Base-by-base conservation (phyloP, 2,797 vertebrate genomes). In the Aselliscus stoliczkanus region DNA sequence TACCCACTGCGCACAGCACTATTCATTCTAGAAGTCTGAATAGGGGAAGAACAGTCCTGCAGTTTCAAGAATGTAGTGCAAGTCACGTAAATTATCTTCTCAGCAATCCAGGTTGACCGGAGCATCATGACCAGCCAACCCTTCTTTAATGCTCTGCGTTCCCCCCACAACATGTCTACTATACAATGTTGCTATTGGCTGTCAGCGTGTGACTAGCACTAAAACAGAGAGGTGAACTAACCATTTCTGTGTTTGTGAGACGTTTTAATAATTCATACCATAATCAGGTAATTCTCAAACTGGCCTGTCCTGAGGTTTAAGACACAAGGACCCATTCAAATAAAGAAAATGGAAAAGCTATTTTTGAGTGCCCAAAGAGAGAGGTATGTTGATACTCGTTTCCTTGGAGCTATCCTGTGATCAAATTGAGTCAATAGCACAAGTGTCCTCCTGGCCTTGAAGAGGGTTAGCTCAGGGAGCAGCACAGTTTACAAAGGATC, bases 11-110 rank as follows among this genome's bases (percentile, higher is more conserved):
- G 93, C 1, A 0, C 52, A 83, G 58, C 54, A 76, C 67, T 72
- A n/a, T 85, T 54, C 31, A n/a, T 44, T 93, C 90, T 79, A 56
- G 31, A 98, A 97, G 58, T 95, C 34, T 87, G 85, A 96, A 88
- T 85, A 79, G 58, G 44, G 7, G 21, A 34, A 90, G 64, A 87
- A 90, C 2, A 73, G 42, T 52, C 47, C 87, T 86, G 37, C 10
- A 31, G 29, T 58, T 77, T 83, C 54, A 89, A 77, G 73, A 90
- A 88, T 44, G 42, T 8, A 81, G 65, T 47, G 70, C 39, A 90
- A 93, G 67, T 58, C 39, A 83, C 7, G 60, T 73, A 90, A 96
- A 95, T 93, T 82, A 52, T 37, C 70, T 88, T 94, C 25, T 86
- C 73, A 83, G 88, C 80, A 81, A 96, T 81, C 29, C 72, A 84